Evolutionary conservation across 2,888 invertebrate genomes (phyloP).

Genomic region (Blera fallax): DNA sequence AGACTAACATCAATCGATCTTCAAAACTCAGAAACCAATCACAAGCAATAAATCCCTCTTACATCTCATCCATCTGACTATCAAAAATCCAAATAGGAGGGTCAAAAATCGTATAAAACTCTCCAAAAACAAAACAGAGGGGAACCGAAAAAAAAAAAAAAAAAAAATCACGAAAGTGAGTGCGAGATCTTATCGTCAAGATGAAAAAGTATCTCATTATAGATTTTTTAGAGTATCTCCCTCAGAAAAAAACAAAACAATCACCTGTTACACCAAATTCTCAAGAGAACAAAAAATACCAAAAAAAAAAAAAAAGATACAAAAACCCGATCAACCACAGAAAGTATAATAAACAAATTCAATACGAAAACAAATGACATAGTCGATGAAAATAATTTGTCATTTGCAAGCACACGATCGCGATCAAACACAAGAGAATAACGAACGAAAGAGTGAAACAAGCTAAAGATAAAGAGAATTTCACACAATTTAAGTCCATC

Average conservation of each 20-base stretch:
- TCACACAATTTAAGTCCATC: neutral
- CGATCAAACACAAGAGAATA: conserved; percentile 27
- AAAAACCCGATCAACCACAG: conserved; percentile 46
- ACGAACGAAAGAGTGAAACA: neutral
- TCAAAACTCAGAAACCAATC: neutral
- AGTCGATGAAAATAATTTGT: conserved; percentile 66
- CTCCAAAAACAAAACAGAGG: neutral
- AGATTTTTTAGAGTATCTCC: conserved; percentile 35
- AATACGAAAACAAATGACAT: conserved; percentile 58
- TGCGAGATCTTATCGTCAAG: conserved; percentile 45
- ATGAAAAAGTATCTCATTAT: conserved; percentile 56
- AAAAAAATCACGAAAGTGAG: conserved; percentile 12
- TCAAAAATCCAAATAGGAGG: neutral
- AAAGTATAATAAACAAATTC: conserved; percentile 28
- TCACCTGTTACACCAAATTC: conserved; percentile 50
- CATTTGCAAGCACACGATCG: conserved; percentile 52
- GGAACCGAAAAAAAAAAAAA: neutral
- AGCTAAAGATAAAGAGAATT: neutral
- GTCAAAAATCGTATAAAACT: conserved; percentile 27
- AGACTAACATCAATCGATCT: conserved; percentile 17
- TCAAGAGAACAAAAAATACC: neutral
- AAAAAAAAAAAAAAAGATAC: neutral
- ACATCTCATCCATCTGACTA: neutral
- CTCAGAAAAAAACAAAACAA: conserved; percentile 2
- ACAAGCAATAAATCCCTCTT: neutral